phyloP scores from a whole-genome alignment of 1,140 invertebrate genomes.

The Asbolus verrucosus region DNA sequence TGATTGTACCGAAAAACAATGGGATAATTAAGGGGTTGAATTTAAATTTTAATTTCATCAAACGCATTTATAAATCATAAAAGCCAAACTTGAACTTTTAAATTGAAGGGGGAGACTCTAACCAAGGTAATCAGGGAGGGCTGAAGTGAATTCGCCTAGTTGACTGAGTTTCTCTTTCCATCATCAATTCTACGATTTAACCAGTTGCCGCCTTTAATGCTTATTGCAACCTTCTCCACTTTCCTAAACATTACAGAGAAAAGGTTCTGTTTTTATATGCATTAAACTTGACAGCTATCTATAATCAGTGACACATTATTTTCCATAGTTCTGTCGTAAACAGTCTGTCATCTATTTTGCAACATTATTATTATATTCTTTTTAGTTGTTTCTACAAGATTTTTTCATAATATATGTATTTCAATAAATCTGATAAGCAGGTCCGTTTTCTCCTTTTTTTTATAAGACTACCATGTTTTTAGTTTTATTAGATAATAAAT shows the following conservation, averaged over 20 bases:
- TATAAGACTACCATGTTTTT: no score
- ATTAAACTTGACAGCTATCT: no score
- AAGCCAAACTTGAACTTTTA: conserved; percentile 33
- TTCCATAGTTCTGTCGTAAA: no score
- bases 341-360: no score
- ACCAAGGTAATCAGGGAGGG: conserved; percentile 22
- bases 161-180: conserved; percentile 18
- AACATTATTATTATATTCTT: no score
- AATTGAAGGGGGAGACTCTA: conserved; percentile 32
- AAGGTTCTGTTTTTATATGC: neutral
- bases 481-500: no score
- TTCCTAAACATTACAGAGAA: conserved; percentile 10
- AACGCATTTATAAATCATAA: conserved; percentile 38
- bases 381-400: no score
- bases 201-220: conserved; percentile 23
- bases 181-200: conserved; percentile 11
- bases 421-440: no score
- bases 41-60: conserved; percentile 39
- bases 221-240: conserved; percentile 10
- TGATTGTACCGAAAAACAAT: conserved; percentile 16
- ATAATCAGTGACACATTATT: no score
- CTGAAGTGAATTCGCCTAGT: conserved; percentile 22
- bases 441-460: no score
- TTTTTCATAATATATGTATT: no score
- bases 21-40: conserved; percentile 32